Evolutionary conservation across 2,888 invertebrate species (phyloP).

Genomic region (Amphipoea oculea): DNA sequence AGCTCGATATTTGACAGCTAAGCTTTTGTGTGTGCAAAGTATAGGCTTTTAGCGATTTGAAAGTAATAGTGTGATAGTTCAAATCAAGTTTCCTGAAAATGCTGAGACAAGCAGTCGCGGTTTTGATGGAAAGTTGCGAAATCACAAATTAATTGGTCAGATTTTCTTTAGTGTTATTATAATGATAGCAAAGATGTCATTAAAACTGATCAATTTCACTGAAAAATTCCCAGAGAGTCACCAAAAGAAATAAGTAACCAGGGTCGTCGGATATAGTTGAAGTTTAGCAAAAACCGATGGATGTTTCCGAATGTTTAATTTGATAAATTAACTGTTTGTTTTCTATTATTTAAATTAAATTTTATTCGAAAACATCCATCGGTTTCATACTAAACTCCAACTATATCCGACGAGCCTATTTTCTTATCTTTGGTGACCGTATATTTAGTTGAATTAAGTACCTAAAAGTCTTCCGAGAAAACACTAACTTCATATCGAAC

Average conservation of each 20-base stretch:
- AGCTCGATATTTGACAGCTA: slow-evolving; percentile 73
- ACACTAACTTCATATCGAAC: no score
- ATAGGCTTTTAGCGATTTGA: not conserved
- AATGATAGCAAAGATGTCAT: not conserved
- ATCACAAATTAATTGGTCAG: not conserved
- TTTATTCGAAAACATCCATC: no score
- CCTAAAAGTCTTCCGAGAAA: no score
- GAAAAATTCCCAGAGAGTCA: not conserved
- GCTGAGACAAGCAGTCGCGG: not conserved
- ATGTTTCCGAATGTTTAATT: no score
- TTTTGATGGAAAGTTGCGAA: not conserved
- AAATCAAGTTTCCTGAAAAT: not conserved
- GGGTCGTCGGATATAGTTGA: not conserved
- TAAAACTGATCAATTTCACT: not conserved
- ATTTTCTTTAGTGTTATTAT: not conserved
- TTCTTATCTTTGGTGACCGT: no score
- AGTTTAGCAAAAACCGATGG: no score
- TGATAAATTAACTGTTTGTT: no score
- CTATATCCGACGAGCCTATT: no score
- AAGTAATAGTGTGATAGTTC: not conserved
- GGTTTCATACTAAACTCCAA: no score
- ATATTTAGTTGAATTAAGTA: no score
- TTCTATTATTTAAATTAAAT: no score
- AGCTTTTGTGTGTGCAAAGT: slow-evolving; percentile 10
- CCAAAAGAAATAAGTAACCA: no score